phyloP scores from a whole-genome alignment of 2,797 vertebrate genomes.

The Psittacula derbiana region DNA sequence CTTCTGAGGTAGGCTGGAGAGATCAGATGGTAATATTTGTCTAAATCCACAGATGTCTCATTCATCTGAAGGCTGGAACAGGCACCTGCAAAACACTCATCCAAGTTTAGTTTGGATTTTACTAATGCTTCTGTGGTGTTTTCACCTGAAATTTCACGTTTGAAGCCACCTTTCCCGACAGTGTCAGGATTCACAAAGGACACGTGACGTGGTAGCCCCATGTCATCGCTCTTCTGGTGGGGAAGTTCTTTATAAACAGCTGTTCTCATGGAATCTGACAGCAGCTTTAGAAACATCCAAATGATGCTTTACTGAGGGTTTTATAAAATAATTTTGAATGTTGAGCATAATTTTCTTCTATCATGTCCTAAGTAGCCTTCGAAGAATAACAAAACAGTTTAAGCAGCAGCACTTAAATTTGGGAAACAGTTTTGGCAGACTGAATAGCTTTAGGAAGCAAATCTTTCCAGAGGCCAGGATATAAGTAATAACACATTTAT shows the following conservation, averaged over 20 bases:
- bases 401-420: conserved; percentile 35
- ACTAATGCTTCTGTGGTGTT: background rate
- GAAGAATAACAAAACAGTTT: conserved; percentile 53
- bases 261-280: background rate
- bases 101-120: background rate
- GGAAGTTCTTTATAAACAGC: background rate
- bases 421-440: conserved; percentile 39
- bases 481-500: conserved; percentile 13
- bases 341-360: background rate
- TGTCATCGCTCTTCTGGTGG: background rate
- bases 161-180: background rate
- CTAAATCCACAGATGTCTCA: background rate
- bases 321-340: conserved; percentile 10
- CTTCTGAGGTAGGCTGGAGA: background rate
- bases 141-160: background rate
- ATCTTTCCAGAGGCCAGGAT: conserved; percentile 17
- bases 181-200: background rate
- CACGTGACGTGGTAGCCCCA: background rate
- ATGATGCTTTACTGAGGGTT: background rate
- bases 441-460: conserved; percentile 3
- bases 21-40: background rate
- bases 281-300: background rate
- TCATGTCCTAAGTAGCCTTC: conserved; percentile 41
- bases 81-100: background rate
- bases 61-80: background rate